These are phyloP conservation scores for Lissocephala sabroskyi DNA, from an alignment of 2,888 invertebrate species.

Conservation along the genomic window DNA sequence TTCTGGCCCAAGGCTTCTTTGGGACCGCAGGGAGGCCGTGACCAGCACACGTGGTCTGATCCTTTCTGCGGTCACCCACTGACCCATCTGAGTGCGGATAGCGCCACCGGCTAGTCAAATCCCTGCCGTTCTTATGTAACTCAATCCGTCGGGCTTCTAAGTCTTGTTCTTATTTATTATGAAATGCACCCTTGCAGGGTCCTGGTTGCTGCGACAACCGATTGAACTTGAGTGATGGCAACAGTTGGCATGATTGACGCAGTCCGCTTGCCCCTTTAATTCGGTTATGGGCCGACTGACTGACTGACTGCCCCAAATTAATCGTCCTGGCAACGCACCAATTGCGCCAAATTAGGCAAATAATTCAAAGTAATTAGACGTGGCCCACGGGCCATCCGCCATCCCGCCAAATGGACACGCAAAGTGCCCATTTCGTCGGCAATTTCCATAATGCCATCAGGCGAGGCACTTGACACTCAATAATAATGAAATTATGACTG, in stretches of 20 bases:
- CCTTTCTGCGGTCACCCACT: slow-evolving; percentile 22
- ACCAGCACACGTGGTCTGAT: slow-evolving; percentile 23
- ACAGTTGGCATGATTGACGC: slow-evolving; percentile 55
- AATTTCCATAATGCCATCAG: slow-evolving; percentile 46
- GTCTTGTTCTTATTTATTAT: slow-evolving; percentile 5
- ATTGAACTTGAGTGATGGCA: slow-evolving; percentile 53
- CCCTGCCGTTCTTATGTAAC: slow-evolving; percentile 35
- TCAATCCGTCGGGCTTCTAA: slow-evolving; percentile 30
- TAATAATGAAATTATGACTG: slow-evolving; percentile 63
- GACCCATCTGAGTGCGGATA: background rate
- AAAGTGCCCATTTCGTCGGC: slow-evolving; percentile 45
- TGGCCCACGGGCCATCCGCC: slow-evolving; percentile 3
- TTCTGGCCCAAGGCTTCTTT: slow-evolving; percentile 13
- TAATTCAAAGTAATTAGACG: slow-evolving; percentile 64
- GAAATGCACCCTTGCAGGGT: slow-evolving; percentile 11
- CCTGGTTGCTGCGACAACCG: slow-evolving; percentile 35
- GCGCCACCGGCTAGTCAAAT: background rate
- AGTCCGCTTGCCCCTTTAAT: slow-evolving; percentile 18
- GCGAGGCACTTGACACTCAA: slow-evolving; percentile 48
- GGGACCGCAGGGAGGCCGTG: no score
- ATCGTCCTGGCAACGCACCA: slow-evolving; percentile 55
- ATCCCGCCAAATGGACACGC: slow-evolving; percentile 33
- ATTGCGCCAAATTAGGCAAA: slow-evolving; percentile 60
- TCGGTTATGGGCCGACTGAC: slow-evolving; percentile 30
- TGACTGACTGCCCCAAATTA: slow-evolving; percentile 41